Conservation (phyloP, 2,888 invertebrate genomes). For the Chirona hameri region DNA sequence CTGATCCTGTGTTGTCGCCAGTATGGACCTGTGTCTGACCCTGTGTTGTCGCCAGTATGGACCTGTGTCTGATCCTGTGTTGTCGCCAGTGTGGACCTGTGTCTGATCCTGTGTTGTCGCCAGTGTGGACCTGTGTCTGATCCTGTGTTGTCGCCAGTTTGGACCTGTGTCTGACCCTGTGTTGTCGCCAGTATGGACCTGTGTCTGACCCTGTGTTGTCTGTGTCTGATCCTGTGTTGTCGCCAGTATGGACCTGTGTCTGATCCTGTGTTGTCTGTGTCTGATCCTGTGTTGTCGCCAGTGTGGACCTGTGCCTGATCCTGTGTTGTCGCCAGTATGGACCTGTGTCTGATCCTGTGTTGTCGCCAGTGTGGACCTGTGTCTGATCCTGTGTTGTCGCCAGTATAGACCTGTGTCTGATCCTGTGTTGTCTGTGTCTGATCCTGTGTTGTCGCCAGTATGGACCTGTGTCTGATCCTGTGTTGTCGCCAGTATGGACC, state of each 20-base stretch:
- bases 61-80: conserved; percentile 51
- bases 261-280: too few species aligned
- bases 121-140: background rate
- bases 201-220: too few species aligned
- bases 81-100: too few species aligned
- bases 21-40: conserved; percentile 1
- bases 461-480: conserved; percentile 25
- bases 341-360: too few species aligned
- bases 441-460: too few species aligned
- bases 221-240: too few species aligned
- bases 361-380: background rate
- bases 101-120: too few species aligned
- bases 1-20: too few species aligned
- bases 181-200: too few species aligned
- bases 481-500: conserved; percentile 57
- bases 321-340: too few species aligned
- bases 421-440: too few species aligned
- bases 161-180: too few species aligned
- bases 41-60: conserved; percentile 53
- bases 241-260: background rate
- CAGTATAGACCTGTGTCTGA: conserved; percentile 61
- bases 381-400: conserved; percentile 30
- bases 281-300: conserved; percentile 31
- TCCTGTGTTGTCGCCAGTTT: conserved; percentile 52
- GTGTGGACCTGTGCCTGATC: conserved; percentile 61